Conservation (phyloP, 2,113 vertebrate genomes). For the Sinocyclocheilus maitianheensis region DNA sequence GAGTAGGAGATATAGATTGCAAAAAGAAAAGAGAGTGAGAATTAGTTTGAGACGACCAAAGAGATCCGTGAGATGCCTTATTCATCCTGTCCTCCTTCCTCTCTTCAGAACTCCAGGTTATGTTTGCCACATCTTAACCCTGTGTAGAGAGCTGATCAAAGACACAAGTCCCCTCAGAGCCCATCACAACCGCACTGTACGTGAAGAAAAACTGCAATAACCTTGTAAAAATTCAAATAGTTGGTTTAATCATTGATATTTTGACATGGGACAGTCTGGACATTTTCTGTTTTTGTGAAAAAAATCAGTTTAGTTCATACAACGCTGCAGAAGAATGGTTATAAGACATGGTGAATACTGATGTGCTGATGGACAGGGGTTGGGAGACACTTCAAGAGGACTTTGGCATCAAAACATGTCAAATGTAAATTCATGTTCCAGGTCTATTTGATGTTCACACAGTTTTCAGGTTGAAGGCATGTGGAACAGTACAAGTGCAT, state of each 20-base stretch:
- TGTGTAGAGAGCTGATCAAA: slow-evolving; percentile 22
- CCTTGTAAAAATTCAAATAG: not conserved
- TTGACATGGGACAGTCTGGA: not conserved
- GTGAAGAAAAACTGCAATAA: not conserved
- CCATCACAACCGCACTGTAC: not conserved
- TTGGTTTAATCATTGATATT: not conserved
- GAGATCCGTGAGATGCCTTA: slow-evolving; percentile 1
- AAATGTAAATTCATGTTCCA: not conserved
- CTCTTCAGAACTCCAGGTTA: slow-evolving; percentile 13
- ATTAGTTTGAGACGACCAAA: not conserved
- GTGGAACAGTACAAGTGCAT: not conserved
- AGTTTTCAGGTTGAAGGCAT: not conserved
- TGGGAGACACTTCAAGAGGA: slow-evolving; percentile 26
- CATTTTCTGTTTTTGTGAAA: not conserved
- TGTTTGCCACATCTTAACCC: slow-evolving; percentile 28
- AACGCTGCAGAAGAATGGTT: not conserved
- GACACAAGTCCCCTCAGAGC: not conserved
- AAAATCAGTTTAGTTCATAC: not conserved
- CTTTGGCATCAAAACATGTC: slow-evolving; percentile 34
- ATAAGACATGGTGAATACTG: not conserved
- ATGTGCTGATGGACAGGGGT: slow-evolving; percentile 31
- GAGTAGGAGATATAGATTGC: not conserved
- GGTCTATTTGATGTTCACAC: not conserved
- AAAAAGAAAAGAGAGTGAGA: not conserved
- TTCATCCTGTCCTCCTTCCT: slow-evolving; percentile 29